phyloP scores from a whole-genome alignment of 2,113 vertebrate genomes.

The Fulmarus glacialis region DNA sequence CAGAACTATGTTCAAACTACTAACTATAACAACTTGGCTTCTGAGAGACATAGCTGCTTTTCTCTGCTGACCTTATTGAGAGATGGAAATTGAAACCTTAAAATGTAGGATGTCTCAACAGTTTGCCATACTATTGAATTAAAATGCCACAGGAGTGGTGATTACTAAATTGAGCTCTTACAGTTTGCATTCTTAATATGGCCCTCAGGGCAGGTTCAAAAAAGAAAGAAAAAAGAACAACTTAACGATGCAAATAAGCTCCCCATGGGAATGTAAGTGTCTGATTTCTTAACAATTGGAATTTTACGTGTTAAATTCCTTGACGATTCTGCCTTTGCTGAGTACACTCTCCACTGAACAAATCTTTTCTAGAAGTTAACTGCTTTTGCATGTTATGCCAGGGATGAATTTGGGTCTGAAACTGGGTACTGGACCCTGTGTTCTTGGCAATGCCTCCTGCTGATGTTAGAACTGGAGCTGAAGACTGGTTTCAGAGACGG shows the following conservation, averaged over 20 bases:
- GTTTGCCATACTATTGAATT: neutral
- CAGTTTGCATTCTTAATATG: neutral
- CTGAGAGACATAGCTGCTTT: neutral
- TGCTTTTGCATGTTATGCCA: neutral
- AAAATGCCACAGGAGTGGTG: neutral
- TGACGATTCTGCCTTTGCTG: neutral
- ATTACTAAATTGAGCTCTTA: neutral
- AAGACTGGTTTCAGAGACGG: neutral
- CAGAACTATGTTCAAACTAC: neutral
- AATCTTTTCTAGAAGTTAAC: neutral
- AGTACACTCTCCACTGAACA: neutral
- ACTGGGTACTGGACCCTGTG: neutral
- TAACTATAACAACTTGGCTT: neutral
- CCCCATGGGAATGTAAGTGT: neutral
- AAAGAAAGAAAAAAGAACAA: neutral
- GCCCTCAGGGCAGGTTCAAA: neutral
- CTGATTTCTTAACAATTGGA: neutral
- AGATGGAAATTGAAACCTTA: neutral
- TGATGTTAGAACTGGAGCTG: neutral
- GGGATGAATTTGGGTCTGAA: neutral
- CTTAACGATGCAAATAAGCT: neutral
- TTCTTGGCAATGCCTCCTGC: neutral
- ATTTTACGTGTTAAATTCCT: neutral
- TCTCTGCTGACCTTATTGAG: neutral
- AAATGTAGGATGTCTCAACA: neutral